phyloP scores from a whole-genome alignment of 2,113 vertebrate genomes.

The Podilymbus podiceps region DNA sequence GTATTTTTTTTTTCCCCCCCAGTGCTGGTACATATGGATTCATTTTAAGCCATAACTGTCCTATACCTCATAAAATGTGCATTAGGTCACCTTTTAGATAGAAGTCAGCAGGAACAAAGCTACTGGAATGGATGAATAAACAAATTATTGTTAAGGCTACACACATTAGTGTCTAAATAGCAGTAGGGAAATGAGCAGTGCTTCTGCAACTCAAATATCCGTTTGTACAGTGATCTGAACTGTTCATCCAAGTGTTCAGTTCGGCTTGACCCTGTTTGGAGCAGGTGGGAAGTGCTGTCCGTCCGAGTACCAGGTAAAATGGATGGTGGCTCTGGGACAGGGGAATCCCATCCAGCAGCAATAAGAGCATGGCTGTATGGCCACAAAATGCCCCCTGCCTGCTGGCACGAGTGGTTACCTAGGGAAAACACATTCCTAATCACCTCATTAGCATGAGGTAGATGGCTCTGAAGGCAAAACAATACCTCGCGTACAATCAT shows the following conservation, averaged over 20 bases:
- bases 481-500: background rate
- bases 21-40: background rate
- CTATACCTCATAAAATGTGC: conserved; percentile 18
- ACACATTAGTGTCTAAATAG: conserved; percentile 9
- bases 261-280: background rate
- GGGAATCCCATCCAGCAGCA: background rate
- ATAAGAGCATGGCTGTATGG: background rate
- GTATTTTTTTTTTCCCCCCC: fast-evolving
- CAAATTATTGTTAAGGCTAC: conserved; percentile 44
- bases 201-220: background rate
- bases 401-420: background rate
- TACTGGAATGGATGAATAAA: conserved; percentile 25
- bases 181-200: background rate
- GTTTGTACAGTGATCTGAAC: background rate
- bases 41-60: background rate
- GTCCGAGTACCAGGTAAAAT: background rate
- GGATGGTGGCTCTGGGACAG: background rate
- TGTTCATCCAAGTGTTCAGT: background rate
- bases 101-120: conserved; percentile 41
- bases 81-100: background rate
- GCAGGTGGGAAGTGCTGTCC: background rate
- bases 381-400: background rate
- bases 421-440: background rate
- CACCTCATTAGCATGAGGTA: background rate
- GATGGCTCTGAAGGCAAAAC: background rate